phyloP scores from a whole-genome alignment of 1,140 invertebrate genomes.

The Phymastichus coffea region DNA sequence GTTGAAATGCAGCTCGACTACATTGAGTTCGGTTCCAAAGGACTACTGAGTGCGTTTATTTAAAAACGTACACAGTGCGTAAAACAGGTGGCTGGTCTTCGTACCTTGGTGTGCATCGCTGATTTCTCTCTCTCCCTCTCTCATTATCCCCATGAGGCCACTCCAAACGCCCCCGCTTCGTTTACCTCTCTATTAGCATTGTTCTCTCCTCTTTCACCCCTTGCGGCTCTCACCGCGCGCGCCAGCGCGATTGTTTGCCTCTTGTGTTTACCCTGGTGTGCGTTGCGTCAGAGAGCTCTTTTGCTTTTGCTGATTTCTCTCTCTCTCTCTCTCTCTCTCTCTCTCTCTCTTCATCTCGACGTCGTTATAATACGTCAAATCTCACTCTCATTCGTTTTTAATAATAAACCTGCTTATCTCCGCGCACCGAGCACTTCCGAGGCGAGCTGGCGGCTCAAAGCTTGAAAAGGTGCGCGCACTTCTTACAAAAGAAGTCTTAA shows the following conservation, averaged over 20 bases:
- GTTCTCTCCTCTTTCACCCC: background rate
- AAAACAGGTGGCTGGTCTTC: slow-evolving; percentile 45
- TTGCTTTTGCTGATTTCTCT: no score
- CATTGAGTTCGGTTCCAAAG: no score
- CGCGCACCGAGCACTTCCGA: background rate
- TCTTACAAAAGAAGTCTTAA: no score
- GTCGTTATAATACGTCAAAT: background rate
- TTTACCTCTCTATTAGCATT: slow-evolving; percentile 22
- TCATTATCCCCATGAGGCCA: slow-evolving; percentile 41
- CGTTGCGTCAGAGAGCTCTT: no score
- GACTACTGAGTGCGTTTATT: background rate
- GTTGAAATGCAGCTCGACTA: no score
- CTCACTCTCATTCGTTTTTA: no score
- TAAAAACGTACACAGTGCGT: background rate
- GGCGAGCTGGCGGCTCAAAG: slow-evolving; percentile 9
- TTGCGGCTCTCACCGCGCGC: no score
- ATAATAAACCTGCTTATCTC: slow-evolving; percentile 21
- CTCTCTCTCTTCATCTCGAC: background rate
- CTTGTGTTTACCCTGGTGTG: no score
- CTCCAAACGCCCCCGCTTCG: slow-evolving; percentile 24
- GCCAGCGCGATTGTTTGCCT: no score
- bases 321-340: background rate
- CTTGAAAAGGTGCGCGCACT: no score
- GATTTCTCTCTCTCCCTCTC: slow-evolving; percentile 51
- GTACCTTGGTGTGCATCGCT: slow-evolving; percentile 50